Conservation (phyloP, 64 coral and sea anemone species). For the Stylophora pistillata region DNA sequence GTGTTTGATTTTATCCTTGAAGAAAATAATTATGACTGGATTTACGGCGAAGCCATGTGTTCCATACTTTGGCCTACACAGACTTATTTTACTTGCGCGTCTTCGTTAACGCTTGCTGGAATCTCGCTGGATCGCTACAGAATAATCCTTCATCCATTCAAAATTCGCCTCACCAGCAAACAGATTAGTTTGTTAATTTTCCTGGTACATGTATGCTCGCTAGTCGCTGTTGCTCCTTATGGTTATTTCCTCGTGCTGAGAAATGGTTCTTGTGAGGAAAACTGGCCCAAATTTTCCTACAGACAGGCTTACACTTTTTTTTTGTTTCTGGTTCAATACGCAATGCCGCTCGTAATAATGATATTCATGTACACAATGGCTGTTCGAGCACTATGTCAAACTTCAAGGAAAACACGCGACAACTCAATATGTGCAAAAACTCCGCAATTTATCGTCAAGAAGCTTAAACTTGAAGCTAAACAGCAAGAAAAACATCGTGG, state of each 20-base stretch:
- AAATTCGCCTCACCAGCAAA: constrained; percentile 30
- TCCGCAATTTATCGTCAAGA: background rate
- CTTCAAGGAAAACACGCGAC: background rate
- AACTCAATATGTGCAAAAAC: background rate
- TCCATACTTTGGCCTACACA: constrained; percentile 17
- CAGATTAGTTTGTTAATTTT: constrained; percentile 31
- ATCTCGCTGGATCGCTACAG: constrained; percentile 54
- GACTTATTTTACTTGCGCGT: constrained; percentile 28
- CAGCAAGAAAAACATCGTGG: background rate
- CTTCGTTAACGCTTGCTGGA: constrained; percentile 32
- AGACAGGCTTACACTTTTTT: constrained; percentile 54
- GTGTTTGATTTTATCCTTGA: constrained; percentile 51
- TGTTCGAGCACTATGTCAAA: background rate
- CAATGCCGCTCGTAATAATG: constrained; percentile 47
- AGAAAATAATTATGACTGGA: constrained; percentile 36
- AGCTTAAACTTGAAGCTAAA: background rate
- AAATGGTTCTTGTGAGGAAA: constrained; percentile 19
- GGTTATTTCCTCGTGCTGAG: constrained; percentile 24
- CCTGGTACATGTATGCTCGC: constrained; percentile 9
- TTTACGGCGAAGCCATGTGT: constrained; percentile 34
- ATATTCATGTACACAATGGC: constrained; percentile 13
- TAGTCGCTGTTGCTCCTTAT: constrained; percentile 18
- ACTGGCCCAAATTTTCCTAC: constrained; percentile 26
- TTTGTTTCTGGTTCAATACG: constrained; percentile 54
- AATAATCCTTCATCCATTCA: constrained; percentile 66